Conservation (phyloP, 2,888 invertebrate species). For the Drosophila mettleri region DNA sequence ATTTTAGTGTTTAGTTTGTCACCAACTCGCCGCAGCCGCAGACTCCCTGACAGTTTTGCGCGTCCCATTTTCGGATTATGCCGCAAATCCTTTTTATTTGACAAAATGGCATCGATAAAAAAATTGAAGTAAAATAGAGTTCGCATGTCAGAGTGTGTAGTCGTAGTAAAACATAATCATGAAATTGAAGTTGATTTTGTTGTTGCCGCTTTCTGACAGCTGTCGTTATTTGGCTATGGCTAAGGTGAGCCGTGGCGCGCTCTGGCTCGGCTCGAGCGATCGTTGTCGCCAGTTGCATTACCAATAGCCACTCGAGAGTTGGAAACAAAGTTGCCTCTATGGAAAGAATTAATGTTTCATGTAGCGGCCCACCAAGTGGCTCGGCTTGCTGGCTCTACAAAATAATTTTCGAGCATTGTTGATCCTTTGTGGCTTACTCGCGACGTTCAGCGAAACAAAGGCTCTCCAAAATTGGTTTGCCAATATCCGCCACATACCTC, state of each 20-base stretch:
- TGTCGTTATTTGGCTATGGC: constrained; percentile 54
- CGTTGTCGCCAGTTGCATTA: constrained; percentile 52
- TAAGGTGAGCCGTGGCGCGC: constrained; percentile 33
- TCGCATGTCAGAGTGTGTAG: constrained; percentile 1
- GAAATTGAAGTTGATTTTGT: constrained; percentile 74
- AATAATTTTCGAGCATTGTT: constrained; percentile 77
- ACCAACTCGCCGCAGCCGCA: constrained; percentile 54
- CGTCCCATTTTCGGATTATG: constrained; percentile 75
- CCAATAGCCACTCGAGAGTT: constrained; percentile 53
- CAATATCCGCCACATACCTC: constrained; percentile 52
- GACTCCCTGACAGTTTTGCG: constrained; percentile 34
- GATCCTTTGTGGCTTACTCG: constrained; percentile 79
- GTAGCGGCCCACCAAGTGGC: constrained; percentile 47
- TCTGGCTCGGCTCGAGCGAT: constrained; percentile 23
- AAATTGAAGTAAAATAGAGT: constrained; percentile 21
- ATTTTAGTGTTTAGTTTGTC: constrained; percentile 57
- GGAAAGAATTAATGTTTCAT: constrained; percentile 60
- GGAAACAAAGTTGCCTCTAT: constrained; percentile 69
- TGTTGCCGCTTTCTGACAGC: constrained; percentile 59
- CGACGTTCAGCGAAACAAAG: constrained; percentile 76
- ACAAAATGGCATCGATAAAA: constrained; percentile 78
- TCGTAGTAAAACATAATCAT: constrained; percentile 42
- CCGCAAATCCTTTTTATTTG: constrained; percentile 74
- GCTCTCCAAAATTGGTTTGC: constrained; percentile 78
- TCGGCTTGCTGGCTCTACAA: constrained; percentile 67